Percentiles rank a stretch among this genome's conserved stretches.
Evolutionary conservation across 2,888 invertebrate species (phyloP).

Genomic region (Cyclophora albipunctata): DNA sequence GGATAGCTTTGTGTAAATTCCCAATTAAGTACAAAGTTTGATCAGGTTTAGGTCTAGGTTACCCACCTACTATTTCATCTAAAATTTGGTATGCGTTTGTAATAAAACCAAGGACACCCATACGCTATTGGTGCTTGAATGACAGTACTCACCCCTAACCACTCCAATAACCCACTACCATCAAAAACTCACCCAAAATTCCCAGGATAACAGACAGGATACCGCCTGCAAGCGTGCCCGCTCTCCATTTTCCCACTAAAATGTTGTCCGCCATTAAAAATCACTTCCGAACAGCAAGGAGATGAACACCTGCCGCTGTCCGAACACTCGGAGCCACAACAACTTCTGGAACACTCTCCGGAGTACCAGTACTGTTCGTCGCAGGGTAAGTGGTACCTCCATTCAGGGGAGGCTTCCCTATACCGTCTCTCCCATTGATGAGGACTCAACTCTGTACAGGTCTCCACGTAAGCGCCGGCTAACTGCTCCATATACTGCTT

Average conservation of each 20-base stretch:
- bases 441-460: slow-evolving; percentile 51
- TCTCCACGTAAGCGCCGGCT: slow-evolving; percentile 63
- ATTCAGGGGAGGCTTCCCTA: slow-evolving; percentile 45
- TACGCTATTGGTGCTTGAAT: too few relatives aligned
- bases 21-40: too few relatives aligned
- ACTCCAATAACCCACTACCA: too few relatives aligned
- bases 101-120: too few relatives aligned
- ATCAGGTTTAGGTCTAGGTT: too few relatives aligned
- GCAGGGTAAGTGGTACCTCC: slow-evolving; percentile 49
- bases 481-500: slow-evolving; percentile 69
- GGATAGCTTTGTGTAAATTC: too few relatives aligned
- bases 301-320: slow-evolving; percentile 67
- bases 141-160: too few relatives aligned
- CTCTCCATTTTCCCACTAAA: slow-evolving; percentile 51
- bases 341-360: slow-evolving; percentile 45
- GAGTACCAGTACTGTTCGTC: slow-evolving; percentile 50
- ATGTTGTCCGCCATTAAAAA: slow-evolving; percentile 70
- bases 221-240: slow-evolving; percentile 44
- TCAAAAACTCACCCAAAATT: slow-evolving; percentile 57
- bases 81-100: too few relatives aligned
- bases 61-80: too few relatives aligned
- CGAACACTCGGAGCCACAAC: slow-evolving; percentile 50
- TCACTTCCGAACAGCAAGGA: slow-evolving; percentile 70
- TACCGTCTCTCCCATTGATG: slow-evolving; percentile 48
- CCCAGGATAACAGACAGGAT: slow-evolving; percentile 59